Conservation (phyloP, 2,797 vertebrate genomes). For the Alfaro cultratus region DNA sequence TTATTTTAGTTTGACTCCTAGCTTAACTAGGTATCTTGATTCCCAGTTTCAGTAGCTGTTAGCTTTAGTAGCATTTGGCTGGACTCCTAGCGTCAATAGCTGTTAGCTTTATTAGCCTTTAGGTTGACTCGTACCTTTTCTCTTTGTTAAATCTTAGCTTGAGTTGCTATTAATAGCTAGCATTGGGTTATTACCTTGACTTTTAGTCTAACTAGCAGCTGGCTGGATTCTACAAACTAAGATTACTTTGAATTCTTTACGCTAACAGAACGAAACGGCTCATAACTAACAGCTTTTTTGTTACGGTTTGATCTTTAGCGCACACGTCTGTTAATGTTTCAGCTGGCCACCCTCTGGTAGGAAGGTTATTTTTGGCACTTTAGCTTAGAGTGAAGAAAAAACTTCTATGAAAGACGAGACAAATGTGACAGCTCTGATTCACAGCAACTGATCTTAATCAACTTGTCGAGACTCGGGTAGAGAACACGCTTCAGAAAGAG, state of each 20-base stretch:
- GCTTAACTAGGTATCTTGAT: not conserved
- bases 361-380: not conserved
- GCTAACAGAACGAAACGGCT: not conserved
- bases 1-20: too few species aligned
- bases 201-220: not conserved
- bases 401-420: not conserved
- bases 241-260: not conserved
- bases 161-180: not conserved
- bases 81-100: not conserved
- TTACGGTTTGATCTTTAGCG: not conserved
- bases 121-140: not conserved
- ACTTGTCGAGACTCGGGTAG: not conserved
- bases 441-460: not conserved
- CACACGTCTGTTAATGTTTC: not conserved
- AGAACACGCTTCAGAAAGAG: constrained; percentile 1
- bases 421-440: not conserved
- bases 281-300: not conserved
- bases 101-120: not conserved
- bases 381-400: not conserved
- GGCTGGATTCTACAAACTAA: not conserved
- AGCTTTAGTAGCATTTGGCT: not conserved
- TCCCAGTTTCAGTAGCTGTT: not conserved
- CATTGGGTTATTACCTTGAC: not conserved
- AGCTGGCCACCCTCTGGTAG: not conserved
- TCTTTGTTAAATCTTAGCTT: not conserved